Evolutionary conservation across 2,113 vertebrate species (phyloP).

Genomic region (Anarhynchus alexandrinus): DNA sequence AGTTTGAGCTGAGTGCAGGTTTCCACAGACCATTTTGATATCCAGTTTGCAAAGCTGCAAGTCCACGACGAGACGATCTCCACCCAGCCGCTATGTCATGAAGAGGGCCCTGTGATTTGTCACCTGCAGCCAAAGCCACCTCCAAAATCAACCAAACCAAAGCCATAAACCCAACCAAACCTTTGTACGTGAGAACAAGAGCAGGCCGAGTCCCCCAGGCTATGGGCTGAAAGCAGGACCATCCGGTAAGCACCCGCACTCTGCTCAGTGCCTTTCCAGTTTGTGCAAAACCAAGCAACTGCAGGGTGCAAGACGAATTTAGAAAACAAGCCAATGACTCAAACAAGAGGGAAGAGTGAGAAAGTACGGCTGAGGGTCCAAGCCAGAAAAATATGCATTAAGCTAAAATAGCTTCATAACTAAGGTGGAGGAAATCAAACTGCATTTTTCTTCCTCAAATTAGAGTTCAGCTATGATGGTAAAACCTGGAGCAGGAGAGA

Average conservation of each 20-base stretch:
- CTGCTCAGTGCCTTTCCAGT: not conserved
- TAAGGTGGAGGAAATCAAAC: not conserved
- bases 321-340: not conserved
- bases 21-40: not conserved
- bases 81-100: fast-evolving
- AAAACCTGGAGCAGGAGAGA: not conserved
- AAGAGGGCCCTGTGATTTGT: not conserved
- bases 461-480: not conserved
- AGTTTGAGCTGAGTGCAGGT: not conserved
- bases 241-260: not conserved
- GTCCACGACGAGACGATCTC: not conserved
- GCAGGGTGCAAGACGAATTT: not conserved
- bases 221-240: not conserved
- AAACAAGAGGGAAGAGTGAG: not conserved
- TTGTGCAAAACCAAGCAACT: not conserved
- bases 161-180: not conserved
- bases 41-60: not conserved
- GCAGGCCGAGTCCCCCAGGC: not conserved
- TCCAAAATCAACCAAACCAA: not conserved
- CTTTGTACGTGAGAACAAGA: not conserved
- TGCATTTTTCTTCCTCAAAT: not conserved
- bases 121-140: not conserved
- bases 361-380: not conserved
- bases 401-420: not conserved
- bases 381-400: not conserved